phyloP scores from a whole-genome alignment of 2,113 vertebrate genomes.

The Willisornis vidua region DNA sequence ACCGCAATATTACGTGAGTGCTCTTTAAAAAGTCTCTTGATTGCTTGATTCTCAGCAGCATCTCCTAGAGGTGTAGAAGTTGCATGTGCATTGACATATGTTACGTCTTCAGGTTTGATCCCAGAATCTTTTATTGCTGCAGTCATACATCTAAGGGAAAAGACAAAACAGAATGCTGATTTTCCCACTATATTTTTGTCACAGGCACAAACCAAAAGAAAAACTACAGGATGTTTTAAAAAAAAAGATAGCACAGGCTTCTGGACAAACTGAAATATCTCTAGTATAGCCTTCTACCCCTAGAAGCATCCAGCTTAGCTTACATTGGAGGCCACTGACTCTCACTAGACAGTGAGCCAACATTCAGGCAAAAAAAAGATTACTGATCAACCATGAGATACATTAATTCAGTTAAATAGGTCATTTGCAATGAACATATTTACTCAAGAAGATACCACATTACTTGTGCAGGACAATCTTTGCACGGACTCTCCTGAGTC shows the following conservation, averaged over 20 bases:
- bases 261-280: not conserved
- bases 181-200: not conserved
- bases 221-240: not conserved
- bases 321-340: not conserved
- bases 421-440: not conserved
- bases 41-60: constrained; percentile 91
- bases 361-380: not conserved
- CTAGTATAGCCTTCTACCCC: not conserved
- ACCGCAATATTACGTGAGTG: constrained; percentile 77
- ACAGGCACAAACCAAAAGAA: not conserved
- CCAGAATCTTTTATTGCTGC: constrained; percentile 87
- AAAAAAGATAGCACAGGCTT: not conserved
- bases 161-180: not conserved
- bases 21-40: constrained; percentile 87
- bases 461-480: not conserved
- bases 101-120: constrained; percentile 80
- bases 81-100: constrained; percentile 94
- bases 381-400: not conserved
- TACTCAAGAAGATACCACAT: not conserved
- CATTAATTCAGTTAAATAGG: not conserved
- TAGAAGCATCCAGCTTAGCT: not conserved
- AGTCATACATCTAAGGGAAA: constrained; percentile 86
- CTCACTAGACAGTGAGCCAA: not conserved
- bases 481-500: not conserved
- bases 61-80: constrained; percentile 95